phyloP scores from a whole-genome alignment of 2,113 vertebrate species.

The Rhea americana region DNA sequence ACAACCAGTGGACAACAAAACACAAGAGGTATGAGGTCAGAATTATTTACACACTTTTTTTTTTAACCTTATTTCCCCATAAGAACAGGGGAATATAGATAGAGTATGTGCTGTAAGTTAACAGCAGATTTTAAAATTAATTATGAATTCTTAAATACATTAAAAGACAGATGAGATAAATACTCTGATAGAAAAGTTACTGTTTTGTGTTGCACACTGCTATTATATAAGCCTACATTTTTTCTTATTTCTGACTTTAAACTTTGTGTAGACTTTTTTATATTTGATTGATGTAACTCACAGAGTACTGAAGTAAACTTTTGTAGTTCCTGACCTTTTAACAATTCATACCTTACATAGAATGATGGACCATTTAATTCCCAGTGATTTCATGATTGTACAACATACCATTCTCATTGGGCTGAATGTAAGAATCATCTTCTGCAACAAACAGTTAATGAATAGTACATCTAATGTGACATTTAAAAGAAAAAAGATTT shows the following conservation, averaged over 20 bases:
- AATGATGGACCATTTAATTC: not conserved
- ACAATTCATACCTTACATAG: not conserved
- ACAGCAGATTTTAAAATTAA: not conserved
- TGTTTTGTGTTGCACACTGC: not conserved
- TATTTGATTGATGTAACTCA: not conserved
- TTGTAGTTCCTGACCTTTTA: slow-evolving; percentile 7
- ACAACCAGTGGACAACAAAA: not conserved
- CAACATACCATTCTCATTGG: not conserved
- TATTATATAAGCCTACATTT: not conserved
- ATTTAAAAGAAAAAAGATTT: not conserved
- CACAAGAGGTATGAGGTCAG: slow-evolving; percentile 47
- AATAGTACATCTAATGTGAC: not conserved
- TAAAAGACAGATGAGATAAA: slow-evolving; percentile 19
- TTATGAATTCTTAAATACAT: not conserved
- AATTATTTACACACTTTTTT: not conserved
- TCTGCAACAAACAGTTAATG: not conserved
- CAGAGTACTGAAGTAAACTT: not conserved
- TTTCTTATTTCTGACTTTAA: not conserved
- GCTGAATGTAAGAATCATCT: not conserved
- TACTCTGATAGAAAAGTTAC: not conserved
- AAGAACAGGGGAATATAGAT: not conserved
- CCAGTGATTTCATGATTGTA: not conserved
- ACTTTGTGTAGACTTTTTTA: not conserved
- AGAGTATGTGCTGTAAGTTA: not conserved
- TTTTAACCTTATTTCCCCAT: not conserved